phyloP scores from a whole-genome alignment of 1,140 invertebrate genomes.

The Theocolax elegans region DNA sequence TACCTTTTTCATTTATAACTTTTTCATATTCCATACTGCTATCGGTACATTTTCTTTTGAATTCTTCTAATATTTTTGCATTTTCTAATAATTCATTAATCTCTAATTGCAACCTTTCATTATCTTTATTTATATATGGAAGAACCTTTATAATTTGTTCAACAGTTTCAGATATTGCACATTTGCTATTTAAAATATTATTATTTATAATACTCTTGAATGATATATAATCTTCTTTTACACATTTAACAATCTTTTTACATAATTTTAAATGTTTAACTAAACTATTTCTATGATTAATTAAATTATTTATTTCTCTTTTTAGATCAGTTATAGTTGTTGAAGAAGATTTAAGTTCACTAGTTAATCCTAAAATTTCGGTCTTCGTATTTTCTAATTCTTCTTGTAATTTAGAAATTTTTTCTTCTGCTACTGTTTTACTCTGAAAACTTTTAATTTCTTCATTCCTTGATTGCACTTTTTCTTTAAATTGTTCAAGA shows the following conservation, averaged over 20 bases:
- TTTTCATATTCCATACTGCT: conserved; percentile 56
- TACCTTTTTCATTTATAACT: conserved; percentile 45
- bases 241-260: conserved; percentile 37
- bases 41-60: conserved; percentile 52
- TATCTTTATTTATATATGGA: conserved; percentile 37
- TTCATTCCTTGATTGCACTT: conserved; percentile 41
- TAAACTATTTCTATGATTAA: conserved; percentile 49
- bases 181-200: conserved; percentile 24
- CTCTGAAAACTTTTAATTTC: conserved; percentile 44
- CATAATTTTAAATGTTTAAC: conserved; percentile 47
- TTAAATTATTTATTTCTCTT: conserved; percentile 44
- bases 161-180: conserved; percentile 23
- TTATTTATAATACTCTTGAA: conserved; percentile 42
- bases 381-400: conserved; percentile 50
- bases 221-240: conserved; percentile 45
- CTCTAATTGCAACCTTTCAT: conserved; percentile 6
- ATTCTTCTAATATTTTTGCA: conserved; percentile 46
- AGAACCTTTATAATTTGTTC: conserved; percentile 34
- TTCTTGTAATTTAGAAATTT: conserved; percentile 33
- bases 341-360: conserved; percentile 48
- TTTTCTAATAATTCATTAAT: conserved; percentile 48
- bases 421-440: conserved; percentile 24
- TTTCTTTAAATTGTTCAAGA: conserved; percentile 47
- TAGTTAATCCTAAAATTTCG: conserved; percentile 45
- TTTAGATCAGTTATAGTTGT: conserved; percentile 48